Base-by-base conservation (phyloP, 64 coral and sea anemone species). In the Porites australiensis region DNA sequence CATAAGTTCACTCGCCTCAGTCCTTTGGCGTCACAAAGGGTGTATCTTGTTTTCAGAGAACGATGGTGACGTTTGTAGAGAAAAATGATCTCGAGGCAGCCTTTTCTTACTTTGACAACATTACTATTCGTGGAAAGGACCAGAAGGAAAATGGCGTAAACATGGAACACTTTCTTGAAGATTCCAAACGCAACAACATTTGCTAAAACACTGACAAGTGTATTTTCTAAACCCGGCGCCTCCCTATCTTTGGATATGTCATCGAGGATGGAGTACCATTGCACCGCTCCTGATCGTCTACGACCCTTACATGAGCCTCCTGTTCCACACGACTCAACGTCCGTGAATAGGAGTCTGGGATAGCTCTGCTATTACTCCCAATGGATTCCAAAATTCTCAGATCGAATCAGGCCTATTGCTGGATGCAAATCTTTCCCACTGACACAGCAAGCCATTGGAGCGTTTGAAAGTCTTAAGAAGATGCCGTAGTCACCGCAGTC, bases 171-270 rank as follows among this genome's bases (percentile, higher is more conserved):
- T 95, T 95, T 19, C 79, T 83, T 58, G 68, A 83, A 52, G 93
- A 86, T 76, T 58, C 93, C 4, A 77, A 89, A 79, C 46, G 20
- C 3, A 86, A 77, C 44, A 82, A 82, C 55, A 20, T 47, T 13
- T 50, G 43, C 45, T 78, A 43, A 8, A 86, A 86, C 61, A 64
- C 54, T 62, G 50, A 62, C 9, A 91, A 37, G 27, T 37, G 27
- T 37, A 37, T 37, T 3, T 95, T 95, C 89, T 95, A 76, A 75
- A 95, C 94, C 65, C 45, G 23, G 53, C 44, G 88, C 50, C 82
- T 95, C n/a, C 60, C 82, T 8, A 65, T 95, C 44, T 88, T 95
- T 49, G 89, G 94, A 62, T 95, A 95, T 53, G 61, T 95, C 21
- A 82, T 88, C 18, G 88, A 91, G 57, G 64, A 91, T 19, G 83